These are phyloP conservation scores for Scrobipalpa costella DNA, from an alignment of 2,888 invertebrate genomes.

Conservation along the genomic window DNA sequence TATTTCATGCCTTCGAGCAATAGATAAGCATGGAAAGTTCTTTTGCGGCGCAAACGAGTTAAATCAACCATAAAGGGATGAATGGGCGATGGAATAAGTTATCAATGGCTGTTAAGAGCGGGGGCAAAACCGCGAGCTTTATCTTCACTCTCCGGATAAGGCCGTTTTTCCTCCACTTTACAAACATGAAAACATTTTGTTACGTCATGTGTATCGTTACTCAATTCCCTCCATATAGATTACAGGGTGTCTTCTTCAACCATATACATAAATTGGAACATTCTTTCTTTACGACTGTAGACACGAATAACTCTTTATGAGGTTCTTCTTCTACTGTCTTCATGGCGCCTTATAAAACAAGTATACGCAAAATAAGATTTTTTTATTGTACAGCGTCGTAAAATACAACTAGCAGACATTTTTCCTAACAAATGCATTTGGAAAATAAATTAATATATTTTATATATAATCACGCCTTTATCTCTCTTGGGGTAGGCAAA, in stretches of 20 bases:
- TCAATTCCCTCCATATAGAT: constrained; percentile 24
- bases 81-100: constrained; percentile 71
- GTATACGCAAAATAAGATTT: not conserved
- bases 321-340: not conserved
- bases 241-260: constrained; percentile 16
- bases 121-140: constrained; percentile 52
- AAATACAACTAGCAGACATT: not conserved
- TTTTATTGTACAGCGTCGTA: not conserved
- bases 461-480: too few relatives aligned
- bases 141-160: constrained; percentile 55
- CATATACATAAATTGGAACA: not conserved
- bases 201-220: constrained; percentile 28
- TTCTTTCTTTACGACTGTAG: constrained; percentile 6
- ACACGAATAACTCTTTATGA: not conserved
- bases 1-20: constrained; percentile 19
- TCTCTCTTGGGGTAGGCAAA: too few relatives aligned
- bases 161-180: constrained; percentile 38
- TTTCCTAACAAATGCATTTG: too few relatives aligned
- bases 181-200: constrained; percentile 31
- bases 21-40: constrained; percentile 38
- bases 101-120: constrained; percentile 67
- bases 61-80: constrained; percentile 71
- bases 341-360: not conserved
- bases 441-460: too few relatives aligned
- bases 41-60: constrained; percentile 65